Percentiles rank a stretch among this genome's conserved stretches.
phyloP scores from a whole-genome alignment of 2,113 vertebrate genomes.

The Tylochromis polylepis region DNA sequence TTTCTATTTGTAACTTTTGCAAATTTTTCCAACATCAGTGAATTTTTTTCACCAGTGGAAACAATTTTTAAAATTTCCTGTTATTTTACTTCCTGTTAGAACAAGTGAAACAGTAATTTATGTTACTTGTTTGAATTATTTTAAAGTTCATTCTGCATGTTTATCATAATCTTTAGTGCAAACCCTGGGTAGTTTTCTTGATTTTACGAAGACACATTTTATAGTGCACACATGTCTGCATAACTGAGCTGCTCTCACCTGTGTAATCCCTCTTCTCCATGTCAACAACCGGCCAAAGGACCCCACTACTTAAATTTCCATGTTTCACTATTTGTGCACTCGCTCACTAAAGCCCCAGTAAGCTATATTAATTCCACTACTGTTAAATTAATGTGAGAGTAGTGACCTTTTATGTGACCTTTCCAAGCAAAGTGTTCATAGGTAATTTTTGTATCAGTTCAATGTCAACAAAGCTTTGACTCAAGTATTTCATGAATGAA shows the following conservation, averaged over 20 bases:
- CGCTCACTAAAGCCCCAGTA: neutral
- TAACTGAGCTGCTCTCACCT: neutral
- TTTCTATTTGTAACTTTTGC: neutral
- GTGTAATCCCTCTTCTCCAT: rapidly evolving
- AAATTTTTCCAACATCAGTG: rapidly evolving
- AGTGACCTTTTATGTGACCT: neutral
- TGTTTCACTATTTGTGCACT: neutral
- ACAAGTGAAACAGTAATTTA: rapidly evolving
- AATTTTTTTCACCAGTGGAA: rapidly evolving
- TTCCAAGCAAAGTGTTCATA: rapidly evolving
- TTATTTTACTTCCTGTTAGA: neutral
- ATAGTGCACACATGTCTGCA: neutral
- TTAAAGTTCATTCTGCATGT: neutral
- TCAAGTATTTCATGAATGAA: neutral
- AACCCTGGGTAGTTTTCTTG: neutral
- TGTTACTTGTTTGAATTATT: neutral
- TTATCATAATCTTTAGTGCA: neutral
- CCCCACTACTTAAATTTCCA: neutral
- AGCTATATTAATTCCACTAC: rapidly evolving
- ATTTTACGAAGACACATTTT: neutral
- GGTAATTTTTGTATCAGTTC: neutral
- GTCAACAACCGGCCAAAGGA: neutral
- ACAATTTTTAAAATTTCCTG: neutral
- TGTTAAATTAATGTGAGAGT: neutral
- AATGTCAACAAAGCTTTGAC: neutral